These are phyloP conservation scores for Suncus etruscus DNA, from an alignment of 2,113 vertebrate species.

Conservation along the genomic window DNA sequence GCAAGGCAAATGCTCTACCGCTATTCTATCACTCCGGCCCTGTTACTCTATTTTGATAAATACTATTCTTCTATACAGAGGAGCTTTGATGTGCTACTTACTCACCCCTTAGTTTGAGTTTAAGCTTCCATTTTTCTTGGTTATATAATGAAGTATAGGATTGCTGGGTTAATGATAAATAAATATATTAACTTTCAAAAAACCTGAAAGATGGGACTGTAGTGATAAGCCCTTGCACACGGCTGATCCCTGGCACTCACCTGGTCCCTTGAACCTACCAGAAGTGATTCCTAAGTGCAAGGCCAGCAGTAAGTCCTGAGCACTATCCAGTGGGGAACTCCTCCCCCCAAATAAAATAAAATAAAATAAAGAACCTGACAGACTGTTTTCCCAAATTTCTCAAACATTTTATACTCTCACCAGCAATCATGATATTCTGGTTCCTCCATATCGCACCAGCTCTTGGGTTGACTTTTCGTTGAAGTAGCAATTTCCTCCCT, in stretches of 20 bases:
- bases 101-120: not conserved
- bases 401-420: not conserved
- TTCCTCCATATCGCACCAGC: not conserved
- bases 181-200: not conserved
- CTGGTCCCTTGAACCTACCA: too few species aligned
- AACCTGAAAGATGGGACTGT: not conserved
- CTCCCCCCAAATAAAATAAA: too few species aligned
- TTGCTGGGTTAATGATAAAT: not conserved
- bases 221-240: too few species aligned
- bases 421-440: not conserved
- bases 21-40: too few species aligned
- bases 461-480: not conserved
- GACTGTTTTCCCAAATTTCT: not conserved
- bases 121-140: not conserved
- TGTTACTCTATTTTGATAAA: not conserved
- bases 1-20: too few species aligned
- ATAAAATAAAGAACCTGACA: not conserved
- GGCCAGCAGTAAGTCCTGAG: too few species aligned
- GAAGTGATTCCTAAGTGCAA: too few species aligned
- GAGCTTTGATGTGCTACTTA: not conserved
- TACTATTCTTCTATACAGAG: not conserved
- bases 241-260: too few species aligned
- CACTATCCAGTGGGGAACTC: too few species aligned
- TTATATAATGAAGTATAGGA: not conserved
- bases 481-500: not conserved